A percentile compares a stretch with the other conserved stretches of the same genome.
Evolutionary conservation across 2,888 invertebrate genomes (phyloP).

Genomic region (Mesorhabditis spiculigera): DNA sequence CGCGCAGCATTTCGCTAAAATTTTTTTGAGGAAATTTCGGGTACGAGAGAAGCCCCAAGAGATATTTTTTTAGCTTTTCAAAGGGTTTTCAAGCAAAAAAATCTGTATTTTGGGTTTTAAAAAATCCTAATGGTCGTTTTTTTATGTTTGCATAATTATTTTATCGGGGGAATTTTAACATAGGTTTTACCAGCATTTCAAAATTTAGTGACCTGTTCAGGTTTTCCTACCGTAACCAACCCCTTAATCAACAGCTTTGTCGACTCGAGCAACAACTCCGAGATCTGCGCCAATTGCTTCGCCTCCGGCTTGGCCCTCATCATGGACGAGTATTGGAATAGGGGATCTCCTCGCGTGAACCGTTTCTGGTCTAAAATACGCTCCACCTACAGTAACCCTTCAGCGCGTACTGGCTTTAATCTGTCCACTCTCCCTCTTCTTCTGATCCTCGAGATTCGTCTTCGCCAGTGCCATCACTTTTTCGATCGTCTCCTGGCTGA

Average conservation of each 20-base stretch:
- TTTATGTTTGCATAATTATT: too few relatives aligned
- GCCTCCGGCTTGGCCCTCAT: conserved; percentile 50
- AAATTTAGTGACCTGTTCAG: background rate
- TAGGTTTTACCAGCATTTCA: background rate
- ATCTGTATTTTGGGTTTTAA: background rate
- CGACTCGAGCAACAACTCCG: conserved; percentile 51
- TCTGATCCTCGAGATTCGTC: conserved; percentile 45
- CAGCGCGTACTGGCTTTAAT: conserved; percentile 39
- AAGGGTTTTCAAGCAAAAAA: background rate
- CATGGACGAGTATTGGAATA: conserved; percentile 50
- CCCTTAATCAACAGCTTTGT: conserved; percentile 52
- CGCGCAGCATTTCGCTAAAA: conserved; percentile 42
- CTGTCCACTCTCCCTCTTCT: conserved; percentile 44
- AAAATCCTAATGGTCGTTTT: too few relatives aligned
- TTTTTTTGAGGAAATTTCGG: background rate
- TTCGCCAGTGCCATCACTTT: conserved; percentile 52
- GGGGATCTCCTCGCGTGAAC: conserved; percentile 49
- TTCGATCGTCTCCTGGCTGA: conserved; percentile 52
- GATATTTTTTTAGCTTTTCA: background rate
- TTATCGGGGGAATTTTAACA: too few relatives aligned
- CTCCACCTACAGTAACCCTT: background rate
- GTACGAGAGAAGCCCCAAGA: background rate
- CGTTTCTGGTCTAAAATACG: conserved; percentile 41
- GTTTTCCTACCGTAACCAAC: conserved; percentile 19
- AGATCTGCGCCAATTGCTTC: conserved; percentile 45